These are phyloP conservation scores for Nomada hirtipes DNA, from an alignment of 2,888 invertebrate species.

Conservation along the genomic window DNA sequence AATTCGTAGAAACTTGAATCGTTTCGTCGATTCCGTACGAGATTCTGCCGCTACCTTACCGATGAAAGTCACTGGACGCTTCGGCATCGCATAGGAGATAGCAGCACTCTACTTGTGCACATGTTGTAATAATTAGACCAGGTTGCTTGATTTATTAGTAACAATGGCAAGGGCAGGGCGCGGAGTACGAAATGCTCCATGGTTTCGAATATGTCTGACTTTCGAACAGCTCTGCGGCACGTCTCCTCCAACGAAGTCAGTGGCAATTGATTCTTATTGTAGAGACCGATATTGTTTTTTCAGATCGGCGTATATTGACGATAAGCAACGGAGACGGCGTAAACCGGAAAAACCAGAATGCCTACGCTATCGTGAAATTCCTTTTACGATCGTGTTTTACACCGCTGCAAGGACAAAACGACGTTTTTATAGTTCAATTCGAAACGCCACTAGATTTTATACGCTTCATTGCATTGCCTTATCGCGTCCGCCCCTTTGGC, in stretches of 20 bases:
- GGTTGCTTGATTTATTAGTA: background rate
- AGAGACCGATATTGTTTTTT: background rate
- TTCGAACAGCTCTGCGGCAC: no score
- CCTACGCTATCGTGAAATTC: constrained; percentile 28
- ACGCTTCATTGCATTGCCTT: background rate
- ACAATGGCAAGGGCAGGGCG: constrained; percentile 80
- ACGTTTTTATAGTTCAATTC: constrained; percentile 24
- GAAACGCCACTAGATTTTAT: constrained; percentile 27
- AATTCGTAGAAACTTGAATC: no score
- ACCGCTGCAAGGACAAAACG: constrained; percentile 8
- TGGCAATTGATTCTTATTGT: background rate
- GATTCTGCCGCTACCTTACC: no score
- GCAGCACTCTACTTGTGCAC: no score
- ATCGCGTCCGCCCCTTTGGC: background rate
- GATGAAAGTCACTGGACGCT: no score
- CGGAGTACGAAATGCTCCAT: no score
- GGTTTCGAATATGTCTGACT: background rate
- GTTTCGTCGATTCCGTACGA: no score
- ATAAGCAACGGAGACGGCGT: background rate
- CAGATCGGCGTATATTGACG: constrained; percentile 4
- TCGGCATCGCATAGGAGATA: no score
- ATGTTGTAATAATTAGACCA: no score
- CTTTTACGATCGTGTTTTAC: constrained; percentile 37
- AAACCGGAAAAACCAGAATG: constrained; percentile 48
- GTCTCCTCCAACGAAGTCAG: background rate